Percentiles rank a stretch among this genome's conserved stretches.
Evolutionary conservation across 2,113 vertebrate species (phyloP).

Genomic region (Oplegnathus fasciatus): DNA sequence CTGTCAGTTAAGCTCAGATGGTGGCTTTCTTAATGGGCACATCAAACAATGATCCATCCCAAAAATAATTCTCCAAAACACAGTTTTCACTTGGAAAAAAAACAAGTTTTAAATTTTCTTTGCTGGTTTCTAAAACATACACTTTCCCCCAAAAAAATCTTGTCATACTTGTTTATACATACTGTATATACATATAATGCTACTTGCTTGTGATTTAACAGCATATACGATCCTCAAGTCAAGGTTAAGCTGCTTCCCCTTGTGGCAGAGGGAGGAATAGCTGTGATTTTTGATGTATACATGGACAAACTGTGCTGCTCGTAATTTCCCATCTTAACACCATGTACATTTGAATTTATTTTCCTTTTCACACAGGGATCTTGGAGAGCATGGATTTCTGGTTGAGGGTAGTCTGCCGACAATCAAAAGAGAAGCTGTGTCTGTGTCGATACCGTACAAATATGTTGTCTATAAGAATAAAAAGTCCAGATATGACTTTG

Average conservation of each 20-base stretch:
- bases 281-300: not conserved
- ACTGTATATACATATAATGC: not conserved
- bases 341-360: not conserved
- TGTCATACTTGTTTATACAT: not conserved
- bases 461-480: conserved; percentile 75
- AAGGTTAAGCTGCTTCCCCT: not conserved
- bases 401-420: conserved; percentile 83
- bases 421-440: not conserved
- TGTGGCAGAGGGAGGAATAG: not conserved
- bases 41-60: not conserved
- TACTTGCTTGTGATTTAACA: not conserved
- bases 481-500: conserved; percentile 17
- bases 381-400: conserved; percentile 85
- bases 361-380: conserved; percentile 71
- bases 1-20: not conserved
- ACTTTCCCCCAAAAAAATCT: not conserved
- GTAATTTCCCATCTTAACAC: not conserved
- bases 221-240: not conserved
- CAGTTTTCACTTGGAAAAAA: not conserved
- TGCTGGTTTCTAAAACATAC: not conserved
- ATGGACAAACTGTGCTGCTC: not conserved
- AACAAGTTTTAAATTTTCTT: not conserved
- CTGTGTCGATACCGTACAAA: conserved; percentile 88
- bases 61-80: not conserved
- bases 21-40: not conserved